These are phyloP conservation scores for Nothobranchius furzeri DNA, from an alignment of 2,113 vertebrate genomes.

Conservation along the genomic window DNA sequence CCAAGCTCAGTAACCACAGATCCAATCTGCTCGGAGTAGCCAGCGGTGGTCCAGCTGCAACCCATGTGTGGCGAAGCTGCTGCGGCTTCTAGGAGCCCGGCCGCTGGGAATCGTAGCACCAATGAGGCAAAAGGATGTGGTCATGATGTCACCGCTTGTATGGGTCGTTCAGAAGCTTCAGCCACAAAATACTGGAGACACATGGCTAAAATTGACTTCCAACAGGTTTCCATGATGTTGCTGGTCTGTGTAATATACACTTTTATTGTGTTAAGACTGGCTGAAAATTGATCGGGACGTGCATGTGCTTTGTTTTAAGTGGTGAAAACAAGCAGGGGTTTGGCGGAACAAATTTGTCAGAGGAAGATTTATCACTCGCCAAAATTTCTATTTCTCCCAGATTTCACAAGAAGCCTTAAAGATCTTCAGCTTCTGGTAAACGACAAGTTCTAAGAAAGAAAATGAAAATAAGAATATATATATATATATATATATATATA, in stretches of 20 bases:
- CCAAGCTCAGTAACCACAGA: slow-evolving; percentile 59
- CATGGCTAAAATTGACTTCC: slow-evolving; percentile 69
- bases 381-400: slow-evolving; percentile 28
- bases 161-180: slow-evolving; percentile 73
- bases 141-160: slow-evolving; percentile 78
- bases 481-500: too few species aligned
- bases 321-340: slow-evolving; percentile 27
- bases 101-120: slow-evolving; percentile 62
- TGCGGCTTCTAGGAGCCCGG: slow-evolving; percentile 73
- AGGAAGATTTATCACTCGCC: slow-evolving; percentile 24
- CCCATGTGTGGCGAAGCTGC: slow-evolving; percentile 79
- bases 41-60: slow-evolving; percentile 79
- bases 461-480: too few species aligned
- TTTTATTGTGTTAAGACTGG: slow-evolving; percentile 55
- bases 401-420: slow-evolving; percentile 24
- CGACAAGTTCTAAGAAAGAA: slow-evolving; percentile 3
- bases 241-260: slow-evolving; percentile 49
- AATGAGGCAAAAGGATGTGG: slow-evolving; percentile 77
- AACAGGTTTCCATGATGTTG: slow-evolving; percentile 72
- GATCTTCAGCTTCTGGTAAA: slow-evolving; percentile 13
- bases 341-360: slow-evolving; percentile 27
- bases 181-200: slow-evolving; percentile 70
- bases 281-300: slow-evolving; percentile 47
- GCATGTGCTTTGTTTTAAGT: slow-evolving; percentile 33
- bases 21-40: slow-evolving; percentile 67